Conservation (phyloP, 1,140 invertebrate species). For the Onthophagus taurus region DNA sequence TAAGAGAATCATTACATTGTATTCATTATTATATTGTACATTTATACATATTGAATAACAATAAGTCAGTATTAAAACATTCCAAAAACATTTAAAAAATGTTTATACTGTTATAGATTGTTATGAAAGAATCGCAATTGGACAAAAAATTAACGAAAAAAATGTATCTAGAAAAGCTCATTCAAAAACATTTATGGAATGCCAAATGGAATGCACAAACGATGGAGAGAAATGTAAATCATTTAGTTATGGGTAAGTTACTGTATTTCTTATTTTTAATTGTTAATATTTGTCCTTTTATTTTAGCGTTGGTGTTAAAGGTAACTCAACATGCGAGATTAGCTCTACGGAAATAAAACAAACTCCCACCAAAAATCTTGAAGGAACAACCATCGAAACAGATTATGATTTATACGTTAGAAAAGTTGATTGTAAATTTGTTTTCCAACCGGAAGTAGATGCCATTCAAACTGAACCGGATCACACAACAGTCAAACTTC, state of each 20-base stretch:
- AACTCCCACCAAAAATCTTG: conserved; percentile 35
- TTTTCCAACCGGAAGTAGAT: too few relatives aligned
- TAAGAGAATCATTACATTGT: too few relatives aligned
- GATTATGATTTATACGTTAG: conserved; percentile 55
- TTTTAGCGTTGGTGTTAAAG: conserved; percentile 48
- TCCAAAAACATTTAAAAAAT: neutral
- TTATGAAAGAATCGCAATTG: conserved; percentile 34
- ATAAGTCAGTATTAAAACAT: neutral
- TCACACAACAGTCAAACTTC: too few relatives aligned
- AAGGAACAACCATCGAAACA: conserved; percentile 40
- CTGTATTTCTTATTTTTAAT: neutral
- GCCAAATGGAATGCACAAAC: conserved; percentile 31
- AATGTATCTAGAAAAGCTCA: conserved; percentile 28
- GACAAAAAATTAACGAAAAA: conserved; percentile 27
- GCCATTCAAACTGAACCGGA: too few relatives aligned
- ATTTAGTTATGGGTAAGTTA: conserved; percentile 34
- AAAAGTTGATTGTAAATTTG: conserved; percentile 39
- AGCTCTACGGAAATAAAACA: conserved; percentile 38
- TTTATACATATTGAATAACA: neutral
- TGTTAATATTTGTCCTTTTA: conserved; percentile 4
- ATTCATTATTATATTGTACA: neutral
- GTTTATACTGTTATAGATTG: conserved; percentile 31
- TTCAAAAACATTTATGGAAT: conserved; percentile 29
- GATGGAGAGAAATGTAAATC: conserved; percentile 31
- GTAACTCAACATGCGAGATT: conserved; percentile 52